phyloP scores from a whole-genome alignment of 2,113 vertebrate genomes.

The Pachyramphus minor region DNA sequence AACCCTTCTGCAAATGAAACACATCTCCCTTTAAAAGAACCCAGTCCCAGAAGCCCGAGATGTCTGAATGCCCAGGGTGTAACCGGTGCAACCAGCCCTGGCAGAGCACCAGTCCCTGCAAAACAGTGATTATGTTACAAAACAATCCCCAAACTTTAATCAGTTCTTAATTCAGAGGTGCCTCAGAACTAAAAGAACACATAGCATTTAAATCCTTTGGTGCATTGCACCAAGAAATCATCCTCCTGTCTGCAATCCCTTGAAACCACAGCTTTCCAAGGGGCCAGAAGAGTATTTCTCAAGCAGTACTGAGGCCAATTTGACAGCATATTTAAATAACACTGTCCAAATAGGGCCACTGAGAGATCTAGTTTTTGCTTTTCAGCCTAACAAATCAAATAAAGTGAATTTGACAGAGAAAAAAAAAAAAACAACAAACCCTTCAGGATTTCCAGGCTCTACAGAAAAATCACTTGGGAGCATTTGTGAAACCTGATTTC shows the following conservation, averaged over 20 bases:
- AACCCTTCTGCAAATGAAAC: neutral
- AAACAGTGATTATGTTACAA: neutral
- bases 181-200: neutral
- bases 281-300: neutral
- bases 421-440: neutral
- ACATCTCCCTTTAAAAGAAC: neutral
- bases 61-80: neutral
- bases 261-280: neutral
- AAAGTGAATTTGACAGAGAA: neutral
- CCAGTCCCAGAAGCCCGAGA: neutral
- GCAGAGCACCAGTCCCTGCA: neutral
- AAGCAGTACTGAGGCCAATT: neutral
- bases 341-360: neutral
- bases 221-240: conserved; percentile 11
- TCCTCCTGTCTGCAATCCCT: neutral
- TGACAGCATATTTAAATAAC: neutral
- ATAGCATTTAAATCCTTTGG: neutral
- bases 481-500: neutral
- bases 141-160: neutral
- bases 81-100: neutral
- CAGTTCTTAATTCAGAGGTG: neutral
- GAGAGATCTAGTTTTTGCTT: neutral
- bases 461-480: neutral
- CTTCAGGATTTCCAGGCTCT: neutral
- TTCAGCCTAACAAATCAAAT: neutral